phyloP scores from a whole-genome alignment of 2,888 invertebrate genomes.

The Parelbella ahira region DNA sequence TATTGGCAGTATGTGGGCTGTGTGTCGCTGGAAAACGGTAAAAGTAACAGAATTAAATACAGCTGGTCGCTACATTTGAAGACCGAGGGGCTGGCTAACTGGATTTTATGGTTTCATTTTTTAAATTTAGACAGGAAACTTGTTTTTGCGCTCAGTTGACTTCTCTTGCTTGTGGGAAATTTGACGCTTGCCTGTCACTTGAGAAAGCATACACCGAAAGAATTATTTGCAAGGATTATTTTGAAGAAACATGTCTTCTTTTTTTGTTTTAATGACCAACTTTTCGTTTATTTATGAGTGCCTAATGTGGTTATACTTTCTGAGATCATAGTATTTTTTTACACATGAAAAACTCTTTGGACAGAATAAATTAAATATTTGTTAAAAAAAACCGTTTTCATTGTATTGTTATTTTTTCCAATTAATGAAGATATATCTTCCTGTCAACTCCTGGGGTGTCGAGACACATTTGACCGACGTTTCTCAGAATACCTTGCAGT shows the following conservation, averaged over 20 bases:
- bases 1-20: constrained; percentile 39
- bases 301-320: no score
- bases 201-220: no score
- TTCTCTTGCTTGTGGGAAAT: constrained; percentile 2
- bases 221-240: no score
- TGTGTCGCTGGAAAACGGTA: constrained; percentile 52
- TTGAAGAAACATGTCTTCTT: no score
- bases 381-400: no score
- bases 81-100: constrained; percentile 41
- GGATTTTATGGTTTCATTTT: constrained; percentile 31
- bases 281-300: no score
- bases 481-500: constrained; percentile 11
- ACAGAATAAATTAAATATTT: no score
- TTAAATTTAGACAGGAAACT: constrained; percentile 9
- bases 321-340: no score
- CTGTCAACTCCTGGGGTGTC: constrained; percentile 6
- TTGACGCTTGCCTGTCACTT: constrained; percentile 4
- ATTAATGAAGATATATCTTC: no score
- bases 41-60: constrained; percentile 62
- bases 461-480: constrained; percentile 1
- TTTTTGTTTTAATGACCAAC: no score
- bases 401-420: no score
- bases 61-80: constrained; percentile 61
- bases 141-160: constrained; percentile 3
- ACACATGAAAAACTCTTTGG: no score